Percentiles rank a stretch among this genome's conserved stretches.
These are phyloP conservation scores for Xiphydria camelus DNA, from an alignment of 2,888 invertebrate species.

Conservation along the genomic window DNA sequence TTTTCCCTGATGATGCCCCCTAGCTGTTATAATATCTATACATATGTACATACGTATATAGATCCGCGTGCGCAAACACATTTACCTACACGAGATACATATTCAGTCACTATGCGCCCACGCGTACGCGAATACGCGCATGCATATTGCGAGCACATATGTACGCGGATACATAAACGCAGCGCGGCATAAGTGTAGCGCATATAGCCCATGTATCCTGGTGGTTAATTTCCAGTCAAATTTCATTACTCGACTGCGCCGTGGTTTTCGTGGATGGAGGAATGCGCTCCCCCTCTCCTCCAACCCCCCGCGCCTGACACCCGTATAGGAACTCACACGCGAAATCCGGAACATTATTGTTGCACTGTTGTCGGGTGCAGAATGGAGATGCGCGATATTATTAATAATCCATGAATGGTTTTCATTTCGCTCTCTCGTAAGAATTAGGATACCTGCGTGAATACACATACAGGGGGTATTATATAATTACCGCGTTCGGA, in stretches of 20 bases:
- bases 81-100: background rate
- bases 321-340: too few species aligned
- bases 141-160: too few species aligned
- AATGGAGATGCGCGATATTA: constrained; percentile 42
- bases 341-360: constrained; percentile 48
- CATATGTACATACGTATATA: background rate
- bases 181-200: too few species aligned
- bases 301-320: too few species aligned
- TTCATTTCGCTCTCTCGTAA: background rate
- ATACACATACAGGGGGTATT: background rate
- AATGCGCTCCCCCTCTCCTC: constrained; percentile 39
- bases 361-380: constrained; percentile 47
- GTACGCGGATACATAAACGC: too few species aligned
- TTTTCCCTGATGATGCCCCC: constrained; percentile 44
- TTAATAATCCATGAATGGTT: constrained; percentile 38
- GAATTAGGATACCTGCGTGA: background rate
- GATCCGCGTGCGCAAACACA: background rate
- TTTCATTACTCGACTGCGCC: constrained; percentile 54
- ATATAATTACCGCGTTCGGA: too few species aligned
- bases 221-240: constrained; percentile 56
- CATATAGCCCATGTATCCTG: constrained; percentile 32
- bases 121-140: background rate
- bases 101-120: constrained; percentile 19
- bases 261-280: constrained; percentile 27
- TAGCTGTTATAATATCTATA: constrained; percentile 15